Conservation (phyloP, 2,888 invertebrate genomes). For the Cerceris ruficornis region DNA sequence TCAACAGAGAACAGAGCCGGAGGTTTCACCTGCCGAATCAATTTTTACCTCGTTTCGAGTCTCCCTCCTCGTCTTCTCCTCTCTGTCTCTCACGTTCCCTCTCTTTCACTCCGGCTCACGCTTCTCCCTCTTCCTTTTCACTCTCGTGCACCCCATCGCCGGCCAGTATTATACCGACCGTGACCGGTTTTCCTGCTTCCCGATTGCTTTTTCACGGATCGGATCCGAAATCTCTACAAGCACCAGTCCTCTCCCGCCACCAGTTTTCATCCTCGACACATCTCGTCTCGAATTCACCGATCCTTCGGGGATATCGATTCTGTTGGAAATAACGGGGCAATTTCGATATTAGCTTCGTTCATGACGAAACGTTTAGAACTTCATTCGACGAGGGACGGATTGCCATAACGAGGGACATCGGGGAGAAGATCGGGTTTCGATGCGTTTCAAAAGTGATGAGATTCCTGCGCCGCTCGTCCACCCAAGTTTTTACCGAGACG, state of each 20-base stretch:
- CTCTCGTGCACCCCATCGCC: conserved; percentile 16
- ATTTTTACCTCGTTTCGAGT: conserved; percentile 73
- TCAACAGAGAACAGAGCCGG: conserved; percentile 74
- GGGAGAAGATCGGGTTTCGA: neutral
- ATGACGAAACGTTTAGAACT: too few relatives aligned
- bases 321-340: neutral
- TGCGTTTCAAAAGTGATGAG: neutral
- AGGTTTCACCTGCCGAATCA: conserved; percentile 75
- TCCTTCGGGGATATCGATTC: neutral
- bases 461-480: neutral
- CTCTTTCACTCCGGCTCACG: neutral
- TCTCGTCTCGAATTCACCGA: neutral
- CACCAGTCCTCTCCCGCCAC: neutral
- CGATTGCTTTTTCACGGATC: conserved; percentile 59
- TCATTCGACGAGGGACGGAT: too few relatives aligned
- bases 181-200: conserved; percentile 62
- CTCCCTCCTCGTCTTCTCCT: conserved; percentile 34
- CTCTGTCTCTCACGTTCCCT: conserved; percentile 1
- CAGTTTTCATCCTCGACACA: neutral
- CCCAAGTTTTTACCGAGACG: neutral
- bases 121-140: conserved; percentile 2
- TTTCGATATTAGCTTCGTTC: neutral
- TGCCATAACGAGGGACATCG: neutral
- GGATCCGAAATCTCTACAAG: conserved; percentile 14
- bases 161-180: conserved; percentile 42